Evolutionary conservation across 37 sponge, comb jelly and placozoan species (phyloP).

Genomic region (Oopsacas minuta): DNA sequence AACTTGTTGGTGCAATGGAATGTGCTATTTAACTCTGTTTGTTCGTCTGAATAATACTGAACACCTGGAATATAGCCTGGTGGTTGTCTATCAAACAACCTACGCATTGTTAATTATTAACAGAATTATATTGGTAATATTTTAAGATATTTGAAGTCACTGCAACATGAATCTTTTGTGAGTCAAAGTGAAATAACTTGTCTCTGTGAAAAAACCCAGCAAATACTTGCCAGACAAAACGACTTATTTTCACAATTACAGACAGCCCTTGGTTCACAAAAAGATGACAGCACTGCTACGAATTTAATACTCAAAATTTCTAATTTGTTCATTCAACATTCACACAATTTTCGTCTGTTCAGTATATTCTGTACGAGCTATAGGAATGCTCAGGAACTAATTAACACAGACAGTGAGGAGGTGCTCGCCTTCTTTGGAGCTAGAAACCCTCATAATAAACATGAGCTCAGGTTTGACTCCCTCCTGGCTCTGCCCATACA

Average conservation of each 20-base stretch:
- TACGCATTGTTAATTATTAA: too few species aligned
- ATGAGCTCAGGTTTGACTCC: conserved; percentile 25
- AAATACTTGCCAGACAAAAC: not conserved
- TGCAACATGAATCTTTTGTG: not conserved
- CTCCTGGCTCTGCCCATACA: conserved; percentile 34
- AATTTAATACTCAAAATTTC: not conserved
- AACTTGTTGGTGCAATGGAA: too few species aligned
- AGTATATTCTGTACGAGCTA: conserved; percentile 7
- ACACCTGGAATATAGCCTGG: too few species aligned
- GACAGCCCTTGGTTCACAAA: not conserved
- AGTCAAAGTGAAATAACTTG: not conserved
- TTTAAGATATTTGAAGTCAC: not conserved
- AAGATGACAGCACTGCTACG: not conserved
- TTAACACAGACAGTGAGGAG: not conserved
- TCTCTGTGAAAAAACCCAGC: not conserved
- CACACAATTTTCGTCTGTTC: not conserved
- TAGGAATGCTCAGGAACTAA: conserved; percentile 2
- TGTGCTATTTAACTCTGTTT: too few species aligned
- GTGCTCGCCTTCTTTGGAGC: conserved; percentile 40
- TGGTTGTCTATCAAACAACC: too few species aligned
- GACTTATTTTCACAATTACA: not conserved
- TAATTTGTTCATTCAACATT: not conserved
- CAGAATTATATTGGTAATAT: not conserved
- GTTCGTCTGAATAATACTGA: too few species aligned
- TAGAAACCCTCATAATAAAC: conserved; percentile 40